Percentiles rank a stretch among this genome's conserved stretches.
phyloP scores from a whole-genome alignment of 2,797 vertebrate genomes.

The Glyptemys insculpta region DNA sequence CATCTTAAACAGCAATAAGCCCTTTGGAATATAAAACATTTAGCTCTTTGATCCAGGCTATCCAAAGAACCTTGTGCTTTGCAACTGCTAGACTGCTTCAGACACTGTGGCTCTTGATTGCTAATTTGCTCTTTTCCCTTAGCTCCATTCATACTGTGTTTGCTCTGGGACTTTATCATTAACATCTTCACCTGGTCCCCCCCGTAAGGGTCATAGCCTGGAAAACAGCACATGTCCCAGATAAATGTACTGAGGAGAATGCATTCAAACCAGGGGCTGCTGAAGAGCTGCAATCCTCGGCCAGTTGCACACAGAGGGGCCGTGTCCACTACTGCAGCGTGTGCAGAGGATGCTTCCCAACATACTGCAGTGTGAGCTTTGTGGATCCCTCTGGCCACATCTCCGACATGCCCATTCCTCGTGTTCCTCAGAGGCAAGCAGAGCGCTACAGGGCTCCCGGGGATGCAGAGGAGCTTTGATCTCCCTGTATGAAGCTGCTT shows the following conservation, averaged over 20 bases:
- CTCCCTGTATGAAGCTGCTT: neutral
- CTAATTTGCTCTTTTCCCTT: neutral
- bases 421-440: neutral
- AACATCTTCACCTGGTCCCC: neutral
- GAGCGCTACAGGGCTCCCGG: neutral
- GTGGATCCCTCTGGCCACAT: neutral
- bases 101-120: neutral
- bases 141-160: rapidly evolving
- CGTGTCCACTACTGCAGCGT: neutral
- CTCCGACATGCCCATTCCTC: neutral
- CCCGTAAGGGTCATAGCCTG: neutral
- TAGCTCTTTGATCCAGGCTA: neutral
- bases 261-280: neutral
- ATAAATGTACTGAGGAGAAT: neutral
- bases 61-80: neutral
- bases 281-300: neutral
- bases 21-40: rapidly evolving
- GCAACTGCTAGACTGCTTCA: neutral
- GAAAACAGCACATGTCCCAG: neutral
- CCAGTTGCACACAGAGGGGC: neutral
- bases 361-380: neutral
- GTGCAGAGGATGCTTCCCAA: neutral
- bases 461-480: neutral
- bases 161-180: neutral
- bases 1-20: neutral